Base-by-base conservation (phyloP, 2,797 vertebrate species). In the Merluccius polli region DNA sequence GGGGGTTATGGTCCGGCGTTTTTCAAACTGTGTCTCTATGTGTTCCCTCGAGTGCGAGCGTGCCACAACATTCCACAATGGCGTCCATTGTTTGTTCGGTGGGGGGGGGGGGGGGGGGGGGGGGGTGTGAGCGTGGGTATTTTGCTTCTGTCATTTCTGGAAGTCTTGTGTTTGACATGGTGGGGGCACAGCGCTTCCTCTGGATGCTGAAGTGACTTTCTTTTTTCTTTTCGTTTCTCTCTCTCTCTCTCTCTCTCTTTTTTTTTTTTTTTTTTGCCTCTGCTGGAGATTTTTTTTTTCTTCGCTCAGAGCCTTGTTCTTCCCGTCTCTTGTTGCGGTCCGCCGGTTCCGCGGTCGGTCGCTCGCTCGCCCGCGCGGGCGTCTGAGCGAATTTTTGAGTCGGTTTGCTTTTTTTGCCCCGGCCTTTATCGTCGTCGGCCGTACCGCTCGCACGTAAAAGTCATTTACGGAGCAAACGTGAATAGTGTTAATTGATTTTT, bases 71-170 rank as follows among this genome's bases (percentile, higher is more conserved):
- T 89, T 83, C 87, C 90, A 97, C 95, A 97, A 95, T 95, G 89
- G 81, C 81, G 74, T 65, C 91, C 91, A 94, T 97, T 97, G 95
- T 98, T 94, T 93, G 89, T 95, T 93, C 91, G 91, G 90, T 2
- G 16, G 41, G 1, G 36, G 36, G 6, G 36, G 36, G 36, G 36
- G 83, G 75, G 83, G 89, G 92, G 91, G 91, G 92, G 90, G 81
- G 87, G 73, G 78, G 83, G 74, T 83, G 89, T 92, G 91, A 91
- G 93, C 90, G 82, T 87, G 73, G 78, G 93, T 94, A 94, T 96
- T 95, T 91, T 93, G 92, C 94, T 95, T 95, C 94, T 94, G 93
- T 96, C 93, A 94, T 96, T 96, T 96, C 92, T 95, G 94, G 93
- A 96, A 95, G 94, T 93, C 89, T 93, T 93, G 90, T 93, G 93